Evolutionary conservation across 1,140 invertebrate species (phyloP).

Genomic region (Conus betulinus): DNA sequence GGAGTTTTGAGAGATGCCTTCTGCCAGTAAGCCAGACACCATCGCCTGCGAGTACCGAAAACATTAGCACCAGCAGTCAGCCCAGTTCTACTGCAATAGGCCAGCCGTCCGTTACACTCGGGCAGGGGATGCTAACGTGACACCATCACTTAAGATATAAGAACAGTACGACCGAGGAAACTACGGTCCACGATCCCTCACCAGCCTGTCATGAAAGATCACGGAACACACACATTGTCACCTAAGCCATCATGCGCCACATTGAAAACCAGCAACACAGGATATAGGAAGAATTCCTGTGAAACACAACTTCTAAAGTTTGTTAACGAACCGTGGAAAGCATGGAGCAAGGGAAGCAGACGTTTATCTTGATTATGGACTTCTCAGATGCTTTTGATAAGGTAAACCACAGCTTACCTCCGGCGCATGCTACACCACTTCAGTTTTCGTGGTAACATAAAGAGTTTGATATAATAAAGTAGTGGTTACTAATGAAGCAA

Average conservation of each 20-base stretch:
- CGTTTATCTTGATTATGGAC: background rate
- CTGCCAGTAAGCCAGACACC: background rate
- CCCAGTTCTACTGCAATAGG: slow-evolving; percentile 20
- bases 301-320: background rate
- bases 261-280: background rate
- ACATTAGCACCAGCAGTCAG: slow-evolving; percentile 22
- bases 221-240: background rate
- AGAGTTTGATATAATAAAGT: too few relatives aligned
- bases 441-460: background rate
- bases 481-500: too few relatives aligned
- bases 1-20: too few relatives aligned
- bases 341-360: background rate
- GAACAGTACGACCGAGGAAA: background rate
- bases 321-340: background rate
- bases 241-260: background rate
- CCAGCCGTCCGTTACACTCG: background rate
- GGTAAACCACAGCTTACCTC: background rate
- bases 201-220: background rate
- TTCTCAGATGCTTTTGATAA: background rate
- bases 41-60: background rate
- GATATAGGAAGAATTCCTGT: background rate
- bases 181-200: slow-evolving; percentile 8
- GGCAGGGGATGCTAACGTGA: background rate
- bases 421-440: background rate
- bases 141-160: background rate